Percentiles rank a stretch among this genome's conserved stretches.
Conservation (phyloP, 2,113 vertebrate genomes). For the Rhinoptilus africanus region DNA sequence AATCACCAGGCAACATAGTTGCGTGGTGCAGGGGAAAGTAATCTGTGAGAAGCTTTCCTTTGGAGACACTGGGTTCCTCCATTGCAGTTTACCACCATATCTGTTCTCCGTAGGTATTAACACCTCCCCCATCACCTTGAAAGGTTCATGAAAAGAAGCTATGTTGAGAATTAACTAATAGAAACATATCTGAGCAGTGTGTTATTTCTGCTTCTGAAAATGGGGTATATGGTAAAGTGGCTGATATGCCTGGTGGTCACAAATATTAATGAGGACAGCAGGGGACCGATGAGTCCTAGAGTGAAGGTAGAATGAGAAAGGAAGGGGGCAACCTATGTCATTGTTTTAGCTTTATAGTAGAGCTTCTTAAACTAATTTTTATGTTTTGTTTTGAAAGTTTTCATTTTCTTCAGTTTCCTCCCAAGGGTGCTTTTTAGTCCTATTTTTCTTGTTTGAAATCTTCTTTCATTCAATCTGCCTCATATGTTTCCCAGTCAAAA, state of each 20-base stretch:
- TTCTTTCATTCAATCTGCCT: neutral
- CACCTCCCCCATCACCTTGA: neutral
- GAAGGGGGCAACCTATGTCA: accelerated
- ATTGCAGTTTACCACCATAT: neutral
- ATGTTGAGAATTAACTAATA: neutral
- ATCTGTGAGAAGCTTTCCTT: neutral
- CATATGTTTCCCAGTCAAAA: neutral
- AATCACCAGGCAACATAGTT: neutral
- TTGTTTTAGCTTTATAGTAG: neutral
- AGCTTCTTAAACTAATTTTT: neutral
- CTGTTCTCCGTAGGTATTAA: neutral
- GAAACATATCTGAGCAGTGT: neutral
- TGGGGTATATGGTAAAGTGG: accelerated
- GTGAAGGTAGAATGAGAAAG: neutral
- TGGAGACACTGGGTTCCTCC: accelerated
- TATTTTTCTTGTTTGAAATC: neutral
- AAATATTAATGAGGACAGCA: neutral
- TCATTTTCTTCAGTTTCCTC: neutral
- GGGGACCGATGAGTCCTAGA: neutral
- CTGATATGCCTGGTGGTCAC: neutral
- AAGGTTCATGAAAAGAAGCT: neutral
- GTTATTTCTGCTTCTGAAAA: neutral
- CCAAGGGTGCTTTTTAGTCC: neutral
- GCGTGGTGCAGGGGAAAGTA: accelerated
- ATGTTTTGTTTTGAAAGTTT: neutral